Conservation (phyloP, 2,888 invertebrate genomes). For the Calephelis perditalis region DNA sequence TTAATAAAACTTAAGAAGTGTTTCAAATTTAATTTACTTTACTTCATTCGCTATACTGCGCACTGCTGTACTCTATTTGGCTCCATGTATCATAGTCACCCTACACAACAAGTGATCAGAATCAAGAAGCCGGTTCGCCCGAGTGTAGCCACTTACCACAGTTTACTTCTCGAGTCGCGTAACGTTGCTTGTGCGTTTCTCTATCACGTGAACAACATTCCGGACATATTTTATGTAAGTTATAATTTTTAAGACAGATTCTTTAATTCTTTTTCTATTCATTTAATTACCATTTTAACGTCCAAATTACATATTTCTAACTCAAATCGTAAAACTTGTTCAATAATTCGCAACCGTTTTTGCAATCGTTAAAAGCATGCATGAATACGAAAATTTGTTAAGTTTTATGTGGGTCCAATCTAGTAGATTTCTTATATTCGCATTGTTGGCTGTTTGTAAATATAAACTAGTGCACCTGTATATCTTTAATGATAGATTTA, state of each 20-base stretch:
- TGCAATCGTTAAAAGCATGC: conserved; percentile 7
- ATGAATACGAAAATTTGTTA: conserved; percentile 1
- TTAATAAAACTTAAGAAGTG: too few relatives aligned
- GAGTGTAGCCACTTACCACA: conserved; percentile 33
- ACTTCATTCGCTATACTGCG: too few relatives aligned
- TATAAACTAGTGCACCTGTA: too few relatives aligned
- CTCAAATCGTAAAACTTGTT: background rate
- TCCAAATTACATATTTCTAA: background rate
- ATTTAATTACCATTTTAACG: background rate
- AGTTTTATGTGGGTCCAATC: too few relatives aligned
- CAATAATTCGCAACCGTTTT: conserved; percentile 8
- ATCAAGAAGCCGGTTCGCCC: conserved; percentile 35
- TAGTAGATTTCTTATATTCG: too few relatives aligned
- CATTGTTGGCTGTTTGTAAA: too few relatives aligned
- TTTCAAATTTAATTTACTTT: too few relatives aligned
- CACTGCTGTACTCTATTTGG: too few relatives aligned
- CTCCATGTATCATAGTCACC: conserved; percentile 29
- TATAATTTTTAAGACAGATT: background rate
- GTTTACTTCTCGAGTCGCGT: conserved; percentile 35
- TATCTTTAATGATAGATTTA: too few relatives aligned
- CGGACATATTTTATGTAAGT: conserved; percentile 13
- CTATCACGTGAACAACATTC: conserved; percentile 20
- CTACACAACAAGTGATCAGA: conserved; percentile 34
- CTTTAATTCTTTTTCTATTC: background rate
- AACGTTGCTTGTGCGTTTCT: conserved; percentile 32